Evolutionary conservation across 2,797 vertebrate species (phyloP).

Genomic region (Typhlichthys eigenmanni): DNA sequence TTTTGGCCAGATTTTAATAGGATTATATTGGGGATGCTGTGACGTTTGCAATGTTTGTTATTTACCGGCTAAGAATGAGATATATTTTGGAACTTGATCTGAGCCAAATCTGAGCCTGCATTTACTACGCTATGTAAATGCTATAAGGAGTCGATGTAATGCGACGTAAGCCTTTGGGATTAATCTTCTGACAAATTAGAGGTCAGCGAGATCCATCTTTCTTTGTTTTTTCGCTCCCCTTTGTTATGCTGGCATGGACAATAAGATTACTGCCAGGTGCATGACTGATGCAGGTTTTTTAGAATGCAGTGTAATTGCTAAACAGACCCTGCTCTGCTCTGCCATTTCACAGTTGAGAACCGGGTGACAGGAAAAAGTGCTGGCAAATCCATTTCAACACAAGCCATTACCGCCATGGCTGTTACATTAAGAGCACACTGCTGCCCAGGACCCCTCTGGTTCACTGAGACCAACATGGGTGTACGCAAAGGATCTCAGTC

Average conservation of each 20-base stretch:
- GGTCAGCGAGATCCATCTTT: neutral
- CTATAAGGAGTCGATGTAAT: neutral
- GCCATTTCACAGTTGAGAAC: constrained; percentile 33
- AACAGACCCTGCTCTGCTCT: constrained; percentile 34
- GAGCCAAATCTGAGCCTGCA: constrained; percentile 19
- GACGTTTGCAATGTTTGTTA: constrained; percentile 48
- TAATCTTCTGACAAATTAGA: neutral
- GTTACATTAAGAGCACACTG: constrained; percentile 37
- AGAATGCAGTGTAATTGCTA: constrained; percentile 29
- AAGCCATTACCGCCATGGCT: constrained; percentile 20
- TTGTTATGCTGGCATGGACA: constrained; percentile 21
- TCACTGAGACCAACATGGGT: constrained; percentile 5
- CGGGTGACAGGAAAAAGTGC: constrained; percentile 50
- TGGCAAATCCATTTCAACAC: constrained; percentile 38
- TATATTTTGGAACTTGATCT: constrained; percentile 15
- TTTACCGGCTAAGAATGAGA: constrained; percentile 55
- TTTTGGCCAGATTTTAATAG: constrained; percentile 68
- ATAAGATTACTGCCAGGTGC: constrained; percentile 25
- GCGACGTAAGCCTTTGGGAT: neutral
- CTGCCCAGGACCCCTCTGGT: constrained; percentile 20
- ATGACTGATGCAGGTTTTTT: constrained; percentile 30
- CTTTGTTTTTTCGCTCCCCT: neutral
- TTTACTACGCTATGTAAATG: constrained; percentile 1
- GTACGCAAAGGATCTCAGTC: constrained; percentile 43
- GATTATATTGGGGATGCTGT: constrained; percentile 52